Evolutionary conservation across 2,113 vertebrate species (phyloP), one percentile per base, ranked within the genome.

Genomic region (Brachyistius frenatus): DNA sequence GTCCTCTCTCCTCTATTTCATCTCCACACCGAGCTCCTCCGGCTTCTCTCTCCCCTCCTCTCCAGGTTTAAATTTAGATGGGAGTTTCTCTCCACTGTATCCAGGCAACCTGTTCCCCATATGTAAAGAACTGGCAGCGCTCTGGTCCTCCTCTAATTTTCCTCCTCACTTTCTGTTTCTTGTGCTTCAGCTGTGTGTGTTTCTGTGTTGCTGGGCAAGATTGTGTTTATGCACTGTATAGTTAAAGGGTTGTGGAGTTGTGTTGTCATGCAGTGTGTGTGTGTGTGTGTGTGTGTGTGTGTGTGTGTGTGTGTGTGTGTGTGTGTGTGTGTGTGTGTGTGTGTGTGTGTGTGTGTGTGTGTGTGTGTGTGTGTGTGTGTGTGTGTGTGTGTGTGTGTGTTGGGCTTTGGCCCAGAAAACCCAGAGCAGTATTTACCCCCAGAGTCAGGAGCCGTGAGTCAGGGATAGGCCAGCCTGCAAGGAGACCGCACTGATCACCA

Each of bases 31-130:
- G 32, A 23, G 23, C 23, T 23, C 23, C 66, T 61, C 35, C 53
- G 52, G 53, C 49, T 58, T 71, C 55, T 66, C 63, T 78, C 78
- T 46, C 65, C 79, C 60, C 71, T 71, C 71, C 61, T 76, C 69
- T 54, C 70, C 65, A 66, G 53, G 86, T 90, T 88, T 90, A 92
- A 89, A 89, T 93, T 93, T 93, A 93, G 91, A 90, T 80, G 82
- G 69, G 80, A 85, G 89, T 88, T 83, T 83, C 86, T 85, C 60
- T 88, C 77, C 60, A n/a, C 79, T 44, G 89, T 93, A 90, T 90
- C 91, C 76, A 89, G 91, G 92, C 90, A 93, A 92, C 88, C 75
- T 80, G 30, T 80, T 73, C 66, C 78, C 76, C 63, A 62, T 74
- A 71, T 86, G 70, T 73, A 66, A 82, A 88, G 68, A 69, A 54